These are phyloP conservation scores for Steinernema hermaphroditum DNA, from an alignment of 2,888 invertebrate genomes.

Conservation along the genomic window DNA sequence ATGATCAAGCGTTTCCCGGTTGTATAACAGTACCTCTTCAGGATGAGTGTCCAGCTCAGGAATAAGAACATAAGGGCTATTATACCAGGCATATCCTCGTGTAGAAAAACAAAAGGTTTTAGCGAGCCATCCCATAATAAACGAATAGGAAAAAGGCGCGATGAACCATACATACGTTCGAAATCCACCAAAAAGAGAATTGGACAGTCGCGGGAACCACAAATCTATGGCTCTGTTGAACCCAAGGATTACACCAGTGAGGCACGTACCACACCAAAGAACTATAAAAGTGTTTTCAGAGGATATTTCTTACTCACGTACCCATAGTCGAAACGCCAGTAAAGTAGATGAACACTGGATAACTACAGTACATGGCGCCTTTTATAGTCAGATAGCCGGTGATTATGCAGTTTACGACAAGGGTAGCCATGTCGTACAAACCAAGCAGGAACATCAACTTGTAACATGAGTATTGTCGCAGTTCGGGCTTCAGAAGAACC, in stretches of 20 bases:
- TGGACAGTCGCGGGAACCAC: not conserved
- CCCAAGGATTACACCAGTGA: not conserved
- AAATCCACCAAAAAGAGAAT: not conserved
- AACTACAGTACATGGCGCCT: constrained; percentile 32
- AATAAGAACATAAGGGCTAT: not conserved
- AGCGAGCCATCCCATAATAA: not conserved
- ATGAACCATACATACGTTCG: not conserved
- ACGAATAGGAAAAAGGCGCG: not conserved
- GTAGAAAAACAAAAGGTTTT: not conserved
- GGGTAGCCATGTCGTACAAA: constrained; percentile 27
- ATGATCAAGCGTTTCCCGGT: no score
- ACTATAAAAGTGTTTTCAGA: no score
- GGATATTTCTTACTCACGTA: no score
- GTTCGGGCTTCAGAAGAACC: no score
- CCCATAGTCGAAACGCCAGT: no score
- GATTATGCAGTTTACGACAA: not conserved
- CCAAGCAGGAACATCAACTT: constrained; percentile 42
- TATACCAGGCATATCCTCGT: not conserved
- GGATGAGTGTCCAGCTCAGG: not conserved
- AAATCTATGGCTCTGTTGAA: constrained; percentile 2
- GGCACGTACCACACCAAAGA: constrained; percentile 6
- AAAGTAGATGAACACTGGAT: no score
- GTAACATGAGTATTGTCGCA: constrained; percentile 26
- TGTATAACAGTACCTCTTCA: no score
- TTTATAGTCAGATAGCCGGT: constrained; percentile 35